Conservation (phyloP, 2,113 vertebrate species). For the Theristicus caerulescens region DNA sequence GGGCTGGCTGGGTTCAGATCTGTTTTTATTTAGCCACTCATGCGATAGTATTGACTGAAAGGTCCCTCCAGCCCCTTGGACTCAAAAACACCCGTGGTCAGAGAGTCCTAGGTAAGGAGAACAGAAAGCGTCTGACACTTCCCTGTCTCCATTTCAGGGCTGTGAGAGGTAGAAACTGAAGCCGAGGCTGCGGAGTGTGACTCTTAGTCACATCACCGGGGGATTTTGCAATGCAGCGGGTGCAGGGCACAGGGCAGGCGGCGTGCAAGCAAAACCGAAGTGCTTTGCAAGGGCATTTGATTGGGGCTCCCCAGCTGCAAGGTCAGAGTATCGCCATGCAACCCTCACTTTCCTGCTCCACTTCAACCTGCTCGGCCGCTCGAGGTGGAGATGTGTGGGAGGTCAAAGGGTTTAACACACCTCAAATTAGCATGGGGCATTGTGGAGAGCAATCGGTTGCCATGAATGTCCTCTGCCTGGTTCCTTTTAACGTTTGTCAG, state of each 20-base stretch:
- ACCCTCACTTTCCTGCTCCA: background rate
- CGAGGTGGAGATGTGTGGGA: background rate
- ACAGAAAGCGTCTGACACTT: constrained; percentile 13
- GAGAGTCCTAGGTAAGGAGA: background rate
- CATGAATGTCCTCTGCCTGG: background rate
- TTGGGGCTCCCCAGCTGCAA: background rate
- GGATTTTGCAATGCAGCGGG: constrained; percentile 30
- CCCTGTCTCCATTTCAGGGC: constrained; percentile 9
- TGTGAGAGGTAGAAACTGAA: background rate
- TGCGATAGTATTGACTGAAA: background rate
- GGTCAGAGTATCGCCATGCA: background rate
- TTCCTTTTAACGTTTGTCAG: background rate
- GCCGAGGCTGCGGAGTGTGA: constrained; percentile 14
- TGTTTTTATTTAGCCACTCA: constrained; percentile 1
- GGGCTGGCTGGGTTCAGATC: background rate
- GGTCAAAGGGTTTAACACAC: background rate
- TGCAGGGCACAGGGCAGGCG: background rate
- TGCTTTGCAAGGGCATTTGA: background rate
- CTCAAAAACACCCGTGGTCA: background rate
- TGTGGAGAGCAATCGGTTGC: background rate
- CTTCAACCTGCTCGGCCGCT: background rate
- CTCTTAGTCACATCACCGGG: constrained; percentile 20
- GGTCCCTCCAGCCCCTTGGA: background rate
- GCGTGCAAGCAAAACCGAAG: background rate
- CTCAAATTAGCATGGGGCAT: background rate